These are phyloP conservation scores for Dendrolimus houi DNA, from an alignment of 2,888 invertebrate genomes.

Conservation along the genomic window DNA sequence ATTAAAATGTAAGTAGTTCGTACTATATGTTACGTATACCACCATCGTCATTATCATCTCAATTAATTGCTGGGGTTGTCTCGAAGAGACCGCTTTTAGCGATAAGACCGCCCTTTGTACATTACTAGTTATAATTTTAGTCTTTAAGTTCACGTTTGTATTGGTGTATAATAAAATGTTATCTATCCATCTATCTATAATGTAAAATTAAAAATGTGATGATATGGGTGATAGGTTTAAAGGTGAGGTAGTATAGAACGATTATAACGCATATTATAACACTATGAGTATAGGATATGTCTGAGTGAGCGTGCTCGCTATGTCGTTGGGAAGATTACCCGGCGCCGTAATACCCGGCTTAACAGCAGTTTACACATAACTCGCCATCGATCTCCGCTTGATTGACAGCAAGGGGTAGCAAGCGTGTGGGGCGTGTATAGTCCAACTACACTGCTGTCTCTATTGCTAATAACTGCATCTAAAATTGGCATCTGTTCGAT, in stretches of 20 bases:
- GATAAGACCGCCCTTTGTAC: no score
- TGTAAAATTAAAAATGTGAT: neutral
- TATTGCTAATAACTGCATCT: slow-evolving; percentile 5
- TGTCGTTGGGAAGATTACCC: slow-evolving; percentile 48
- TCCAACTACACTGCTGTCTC: slow-evolving; percentile 12
- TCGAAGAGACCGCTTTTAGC: no score
- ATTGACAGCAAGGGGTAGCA: slow-evolving; percentile 39
- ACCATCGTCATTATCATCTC: no score
- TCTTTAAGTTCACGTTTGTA: no score
- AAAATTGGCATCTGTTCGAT: neutral
- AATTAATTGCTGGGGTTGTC: no score
- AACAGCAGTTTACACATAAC: slow-evolving; percentile 51
- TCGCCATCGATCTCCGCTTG: slow-evolving; percentile 43
- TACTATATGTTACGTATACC: no score
- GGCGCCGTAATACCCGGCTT: slow-evolving; percentile 40
- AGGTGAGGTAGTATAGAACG: no score
- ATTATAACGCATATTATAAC: no score
- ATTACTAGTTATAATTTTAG: no score
- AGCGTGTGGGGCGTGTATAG: slow-evolving; percentile 6
- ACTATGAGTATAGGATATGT: slow-evolving; percentile 2
- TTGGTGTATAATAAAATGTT: no score
- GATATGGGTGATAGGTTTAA: neutral
- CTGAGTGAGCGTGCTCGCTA: slow-evolving; percentile 39
- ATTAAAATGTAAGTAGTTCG: no score
- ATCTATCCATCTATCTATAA: no score